Evolutionary conservation across 2,888 invertebrate species (phyloP).

Genomic region (Willowsia nigromaculata): DNA sequence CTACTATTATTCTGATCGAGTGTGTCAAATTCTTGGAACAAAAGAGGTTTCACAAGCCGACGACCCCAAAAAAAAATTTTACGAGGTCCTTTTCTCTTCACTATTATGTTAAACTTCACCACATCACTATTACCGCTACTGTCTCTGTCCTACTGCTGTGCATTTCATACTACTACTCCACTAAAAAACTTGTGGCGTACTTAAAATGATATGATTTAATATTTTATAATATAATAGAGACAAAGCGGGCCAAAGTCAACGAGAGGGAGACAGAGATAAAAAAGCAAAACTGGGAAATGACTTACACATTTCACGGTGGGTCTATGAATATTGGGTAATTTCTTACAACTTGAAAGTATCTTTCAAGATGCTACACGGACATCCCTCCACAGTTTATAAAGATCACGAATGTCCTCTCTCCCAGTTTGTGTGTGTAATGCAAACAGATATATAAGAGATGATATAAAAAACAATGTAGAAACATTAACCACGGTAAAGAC

Average conservation of each 20-base stretch:
- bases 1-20: slow-evolving; percentile 79
- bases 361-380: slow-evolving; percentile 36
- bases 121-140: slow-evolving; percentile 35
- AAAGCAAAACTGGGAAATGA: slow-evolving; percentile 41
- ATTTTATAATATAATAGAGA: slow-evolving; percentile 60
- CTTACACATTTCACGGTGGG: slow-evolving; percentile 46
- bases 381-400: slow-evolving; percentile 12
- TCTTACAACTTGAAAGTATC: slow-evolving; percentile 56
- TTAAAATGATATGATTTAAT: slow-evolving; percentile 68
- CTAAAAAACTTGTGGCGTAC: slow-evolving; percentile 52
- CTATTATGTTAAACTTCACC: slow-evolving; percentile 67
- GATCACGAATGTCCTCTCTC: background rate
- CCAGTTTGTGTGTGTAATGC: background rate
- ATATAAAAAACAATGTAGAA: slow-evolving; percentile 52
- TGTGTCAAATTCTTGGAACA: slow-evolving; percentile 79
- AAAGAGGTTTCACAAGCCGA: slow-evolving; percentile 75
- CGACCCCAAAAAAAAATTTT: slow-evolving; percentile 70
- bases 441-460: background rate
- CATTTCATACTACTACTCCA: slow-evolving; percentile 1
- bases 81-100: slow-evolving; percentile 67
- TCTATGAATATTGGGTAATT: slow-evolving; percentile 67
- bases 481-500: slow-evolving; percentile 36
- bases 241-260: slow-evolving; percentile 28
- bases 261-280: slow-evolving; percentile 25
- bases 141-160: background rate